phyloP scores from a whole-genome alignment of 2,797 vertebrate genomes.

The Pipistrellus pipistrellus region DNA sequence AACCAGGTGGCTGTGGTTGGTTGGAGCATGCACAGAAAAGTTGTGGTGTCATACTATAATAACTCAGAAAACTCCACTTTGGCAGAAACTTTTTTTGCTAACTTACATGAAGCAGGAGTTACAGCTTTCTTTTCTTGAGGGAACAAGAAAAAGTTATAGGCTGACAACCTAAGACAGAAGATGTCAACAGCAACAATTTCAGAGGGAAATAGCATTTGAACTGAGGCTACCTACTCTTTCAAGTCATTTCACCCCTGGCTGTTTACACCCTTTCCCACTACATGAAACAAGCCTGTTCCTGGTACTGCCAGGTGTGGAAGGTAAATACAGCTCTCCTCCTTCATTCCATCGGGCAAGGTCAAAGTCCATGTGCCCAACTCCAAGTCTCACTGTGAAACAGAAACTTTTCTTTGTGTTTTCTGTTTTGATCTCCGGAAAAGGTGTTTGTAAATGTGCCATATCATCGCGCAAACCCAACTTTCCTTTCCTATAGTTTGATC shows the following conservation, averaged over 20 bases:
- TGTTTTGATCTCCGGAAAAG: slow-evolving; percentile 5
- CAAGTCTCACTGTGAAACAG: not conserved
- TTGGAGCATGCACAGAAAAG: not conserved
- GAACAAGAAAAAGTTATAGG: not conserved
- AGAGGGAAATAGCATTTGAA: not conserved
- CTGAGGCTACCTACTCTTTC: not conserved
- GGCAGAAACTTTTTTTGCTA: slow-evolving; percentile 1
- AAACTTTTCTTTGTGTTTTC: not conserved
- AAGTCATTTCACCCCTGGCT: not conserved
- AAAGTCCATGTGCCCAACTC: not conserved
- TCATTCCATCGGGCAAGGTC: not conserved
- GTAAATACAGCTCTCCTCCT: not conserved
- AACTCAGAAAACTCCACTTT: slow-evolving; percentile 9
- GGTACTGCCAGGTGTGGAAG: not conserved
- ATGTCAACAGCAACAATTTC: not conserved
- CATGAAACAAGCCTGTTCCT: not conserved
- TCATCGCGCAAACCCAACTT: slow-evolving; percentile 15
- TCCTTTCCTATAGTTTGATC: slow-evolving; percentile 52
- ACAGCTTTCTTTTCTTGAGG: not conserved
- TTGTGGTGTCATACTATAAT: not conserved
- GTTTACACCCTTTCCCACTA: not conserved
- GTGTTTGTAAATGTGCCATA: not conserved
- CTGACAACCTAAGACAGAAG: not conserved
- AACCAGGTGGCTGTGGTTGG: not conserved
- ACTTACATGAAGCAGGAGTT: not conserved